A percentile compares a stretch with the other conserved stretches of the same genome.
These are phyloP conservation scores for Ennomos erosarius DNA, from an alignment of 2,888 invertebrate species.

Conservation along the genomic window DNA sequence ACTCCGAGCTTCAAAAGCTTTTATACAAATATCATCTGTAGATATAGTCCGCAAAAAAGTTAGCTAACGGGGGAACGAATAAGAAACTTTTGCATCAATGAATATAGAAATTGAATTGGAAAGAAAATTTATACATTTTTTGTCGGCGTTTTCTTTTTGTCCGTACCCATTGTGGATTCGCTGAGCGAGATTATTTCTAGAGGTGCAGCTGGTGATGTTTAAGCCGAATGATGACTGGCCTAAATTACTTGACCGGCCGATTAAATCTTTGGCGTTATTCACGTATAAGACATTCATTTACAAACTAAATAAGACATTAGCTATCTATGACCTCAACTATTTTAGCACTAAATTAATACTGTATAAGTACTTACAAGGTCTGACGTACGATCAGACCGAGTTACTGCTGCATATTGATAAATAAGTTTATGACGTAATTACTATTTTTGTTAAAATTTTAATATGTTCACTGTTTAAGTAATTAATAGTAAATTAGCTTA, in stretches of 20 bases:
- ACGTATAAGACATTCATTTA: no score
- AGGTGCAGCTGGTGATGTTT: conserved; percentile 4
- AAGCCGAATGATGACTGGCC: neutral
- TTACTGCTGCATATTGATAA: no score
- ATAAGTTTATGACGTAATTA: no score
- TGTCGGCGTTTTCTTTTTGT: conserved; percentile 7
- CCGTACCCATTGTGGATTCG: conserved; percentile 5
- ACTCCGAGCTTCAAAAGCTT: conserved; percentile 2
- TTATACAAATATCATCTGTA: conserved; percentile 19
- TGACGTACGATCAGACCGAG: no score
- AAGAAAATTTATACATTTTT: conserved; percentile 22
- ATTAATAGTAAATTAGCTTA: no score
- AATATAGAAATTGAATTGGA: conserved; percentile 60
- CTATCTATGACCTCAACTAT: no score
- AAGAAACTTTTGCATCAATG: conserved; percentile 60
- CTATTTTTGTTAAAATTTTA: no score
- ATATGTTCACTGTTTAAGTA: no score
- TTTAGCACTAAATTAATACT: no score
- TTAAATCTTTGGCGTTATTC: no score
- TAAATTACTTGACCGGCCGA: neutral
- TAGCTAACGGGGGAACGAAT: conserved; percentile 36
- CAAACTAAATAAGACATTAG: no score
- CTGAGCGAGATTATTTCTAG: conserved; percentile 12
- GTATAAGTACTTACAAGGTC: no score
- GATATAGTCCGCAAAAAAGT: conserved; percentile 33